Evolutionary conservation across 53 echinoderm and acorn worm genomes (phyloP), one percentile per base, ranked within the genome.

Genomic region (Temnopleurus reevesii): DNA sequence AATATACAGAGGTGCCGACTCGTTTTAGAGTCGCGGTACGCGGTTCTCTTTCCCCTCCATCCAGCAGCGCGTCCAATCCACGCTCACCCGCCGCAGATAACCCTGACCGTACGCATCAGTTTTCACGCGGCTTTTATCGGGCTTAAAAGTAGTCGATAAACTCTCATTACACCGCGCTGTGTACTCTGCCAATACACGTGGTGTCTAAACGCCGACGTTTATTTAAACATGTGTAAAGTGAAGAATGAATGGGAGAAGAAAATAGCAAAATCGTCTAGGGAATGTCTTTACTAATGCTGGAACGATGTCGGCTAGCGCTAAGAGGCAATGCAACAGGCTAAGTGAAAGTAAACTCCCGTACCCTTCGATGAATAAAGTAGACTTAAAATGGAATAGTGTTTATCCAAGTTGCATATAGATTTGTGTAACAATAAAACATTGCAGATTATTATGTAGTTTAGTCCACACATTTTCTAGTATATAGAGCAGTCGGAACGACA

Each of bases 211-310:
- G 41, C 86, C 44, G 60, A 45, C 86, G 86, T 85, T 85, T 85
- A 85, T 85, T 85, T 59, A 85, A 60, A 85, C 61, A 85, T 85
- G 86, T 85, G 83, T 83, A 83, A 83, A 83, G 83, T 53, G 83
- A 55, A 23, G 54, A 34, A 55, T 83, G 83, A 83, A 83, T 83
- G 57, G 55, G 57, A 49, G 29, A 35, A 33, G 36, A 83, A 83
- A 83, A 83, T 83, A 55, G 54, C 83, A 55, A 55, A 83, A 83
- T 83, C 35, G 83, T 83, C 83, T 28, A 12, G 83, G 83, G 83
- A 83, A 83, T 83, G 83, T 83, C 83, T 83, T 83, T 55, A 47
- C 41, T 71, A 71, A 71, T 41, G 71, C 36, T 41, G 43, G 41
- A 71, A 71, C 71, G 71, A 71, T 71, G 71, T 34, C 65, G 65